These are phyloP conservation scores for Acromyrmex charruanus DNA, from an alignment of 1,140 invertebrate genomes.

Conservation along the genomic window DNA sequence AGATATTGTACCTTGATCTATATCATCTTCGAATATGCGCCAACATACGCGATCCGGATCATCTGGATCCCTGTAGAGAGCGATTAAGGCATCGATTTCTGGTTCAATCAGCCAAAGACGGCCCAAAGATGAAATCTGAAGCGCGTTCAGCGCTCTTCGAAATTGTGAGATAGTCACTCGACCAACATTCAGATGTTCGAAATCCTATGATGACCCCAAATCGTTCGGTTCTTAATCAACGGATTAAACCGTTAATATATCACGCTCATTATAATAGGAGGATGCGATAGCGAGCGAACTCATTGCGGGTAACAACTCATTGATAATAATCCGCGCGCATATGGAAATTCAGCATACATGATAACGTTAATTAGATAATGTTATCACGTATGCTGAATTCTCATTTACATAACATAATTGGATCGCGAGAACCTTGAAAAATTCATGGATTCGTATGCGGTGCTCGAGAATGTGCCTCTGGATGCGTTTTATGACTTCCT, in stretches of 20 bases:
- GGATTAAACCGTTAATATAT: not conserved
- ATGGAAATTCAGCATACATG: not conserved
- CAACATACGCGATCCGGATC: slow-evolving; percentile 89
- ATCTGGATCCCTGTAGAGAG: slow-evolving; percentile 89
- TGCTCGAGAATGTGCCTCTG: slow-evolving; percentile 88
- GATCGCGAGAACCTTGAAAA: slow-evolving; percentile 86
- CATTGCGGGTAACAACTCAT: not conserved
- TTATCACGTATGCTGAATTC: slow-evolving; percentile 8
- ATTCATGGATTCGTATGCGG: slow-evolving; percentile 88
- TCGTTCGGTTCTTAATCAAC: not conserved
- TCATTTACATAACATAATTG: not conserved
- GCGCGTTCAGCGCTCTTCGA: slow-evolving; percentile 88
- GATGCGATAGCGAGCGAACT: not conserved
- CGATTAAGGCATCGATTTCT: slow-evolving; percentile 88
- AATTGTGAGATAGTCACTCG: slow-evolving; percentile 89
- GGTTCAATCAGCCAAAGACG: slow-evolving; percentile 86
- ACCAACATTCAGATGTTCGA: slow-evolving; percentile 88
- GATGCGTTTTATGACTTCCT: slow-evolving; percentile 85
- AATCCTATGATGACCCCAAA: slow-evolving; percentile 84
- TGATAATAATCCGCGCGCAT: not conserved
- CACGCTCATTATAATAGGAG: not conserved
- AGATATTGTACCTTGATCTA: slow-evolving; percentile 87
- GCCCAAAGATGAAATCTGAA: slow-evolving; percentile 88
- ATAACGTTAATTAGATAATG: slow-evolving; percentile 10
- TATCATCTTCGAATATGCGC: slow-evolving; percentile 91